A percentile compares a stretch with the other conserved stretches of the same genome.
These are phyloP conservation scores for Lypha dubia DNA, from an alignment of 2,888 invertebrate species.

Conservation along the genomic window DNA sequence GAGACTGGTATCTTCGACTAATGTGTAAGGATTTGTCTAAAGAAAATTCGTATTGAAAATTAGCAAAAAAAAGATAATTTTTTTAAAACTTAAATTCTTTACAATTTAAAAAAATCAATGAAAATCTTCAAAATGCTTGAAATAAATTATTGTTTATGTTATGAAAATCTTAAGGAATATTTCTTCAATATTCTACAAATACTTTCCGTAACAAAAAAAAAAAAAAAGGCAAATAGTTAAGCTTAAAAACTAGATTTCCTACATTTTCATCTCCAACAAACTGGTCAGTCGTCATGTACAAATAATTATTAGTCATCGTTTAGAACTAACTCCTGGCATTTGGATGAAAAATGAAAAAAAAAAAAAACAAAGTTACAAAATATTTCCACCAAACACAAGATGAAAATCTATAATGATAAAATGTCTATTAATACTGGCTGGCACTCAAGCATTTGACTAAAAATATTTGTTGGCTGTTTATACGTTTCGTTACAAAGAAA, in stretches of 20 bases:
- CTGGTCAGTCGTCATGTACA: background rate
- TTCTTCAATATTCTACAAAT: too few species aligned
- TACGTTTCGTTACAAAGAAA: background rate
- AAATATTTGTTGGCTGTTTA: background rate
- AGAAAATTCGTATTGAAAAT: too few species aligned
- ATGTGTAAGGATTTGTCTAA: too few species aligned
- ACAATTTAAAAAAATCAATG: too few species aligned
- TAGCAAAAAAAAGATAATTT: too few species aligned
- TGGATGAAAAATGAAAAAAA: background rate
- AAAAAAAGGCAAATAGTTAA: background rate
- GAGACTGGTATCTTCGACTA: too few species aligned
- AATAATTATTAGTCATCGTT: slow-evolving; percentile 41
- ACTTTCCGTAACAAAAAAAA: background rate
- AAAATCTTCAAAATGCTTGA: too few species aligned
- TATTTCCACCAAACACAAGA: background rate
- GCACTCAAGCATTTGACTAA: background rate
- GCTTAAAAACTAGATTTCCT: background rate
- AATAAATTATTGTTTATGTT: too few species aligned
- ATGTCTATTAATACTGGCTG: background rate
- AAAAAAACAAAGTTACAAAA: background rate
- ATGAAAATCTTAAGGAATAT: too few species aligned
- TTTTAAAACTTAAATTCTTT: too few species aligned
- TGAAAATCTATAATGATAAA: slow-evolving; percentile 10
- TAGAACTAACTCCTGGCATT: slow-evolving; percentile 22
- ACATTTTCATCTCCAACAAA: background rate